Conservation (phyloP, 2,888 invertebrate genomes). For the Orthonevra nobilis region DNA sequence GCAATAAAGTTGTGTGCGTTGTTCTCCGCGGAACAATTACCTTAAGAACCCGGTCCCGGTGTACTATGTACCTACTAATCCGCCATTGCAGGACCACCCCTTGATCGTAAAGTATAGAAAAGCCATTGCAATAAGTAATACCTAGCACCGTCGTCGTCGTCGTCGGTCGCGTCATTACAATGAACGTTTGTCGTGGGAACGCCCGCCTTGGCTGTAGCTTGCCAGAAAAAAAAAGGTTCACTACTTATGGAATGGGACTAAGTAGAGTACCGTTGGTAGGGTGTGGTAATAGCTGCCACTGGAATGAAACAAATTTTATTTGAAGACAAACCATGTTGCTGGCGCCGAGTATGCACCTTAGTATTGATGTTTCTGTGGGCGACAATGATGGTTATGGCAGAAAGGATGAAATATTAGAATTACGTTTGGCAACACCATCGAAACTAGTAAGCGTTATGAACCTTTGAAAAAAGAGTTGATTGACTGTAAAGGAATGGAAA, state of each 20-base stretch:
- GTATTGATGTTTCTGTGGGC: constrained; percentile 9
- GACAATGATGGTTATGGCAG: constrained; percentile 6
- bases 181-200: constrained; percentile 26
- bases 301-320: constrained; percentile 19
- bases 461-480: no score
- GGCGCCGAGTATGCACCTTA: constrained; percentile 29
- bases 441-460: no score
- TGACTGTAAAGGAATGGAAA: no score
- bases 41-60: constrained; percentile 24
- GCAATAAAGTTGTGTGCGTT: constrained; percentile 51
- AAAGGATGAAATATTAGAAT: constrained; percentile 24
- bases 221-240: constrained; percentile 22
- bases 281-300: constrained; percentile 31
- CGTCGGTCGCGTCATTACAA: constrained; percentile 52
- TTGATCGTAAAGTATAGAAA: constrained; percentile 63
- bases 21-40: constrained; percentile 48
- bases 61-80: constrained; percentile 40
- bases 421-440: constrained; percentile 26
- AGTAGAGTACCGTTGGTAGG: no score
- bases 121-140: constrained; percentile 65
- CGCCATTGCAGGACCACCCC: constrained; percentile 38
- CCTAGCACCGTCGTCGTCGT: constrained; percentile 26
- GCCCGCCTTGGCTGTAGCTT: not conserved
- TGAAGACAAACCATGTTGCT: constrained; percentile 19
- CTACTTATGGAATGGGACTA: no score